A percentile compares a stretch with the other conserved stretches of the same genome.
These are phyloP conservation scores for Plagodis pulveraria DNA, from an alignment of 2,888 invertebrate species.

Conservation along the genomic window DNA sequence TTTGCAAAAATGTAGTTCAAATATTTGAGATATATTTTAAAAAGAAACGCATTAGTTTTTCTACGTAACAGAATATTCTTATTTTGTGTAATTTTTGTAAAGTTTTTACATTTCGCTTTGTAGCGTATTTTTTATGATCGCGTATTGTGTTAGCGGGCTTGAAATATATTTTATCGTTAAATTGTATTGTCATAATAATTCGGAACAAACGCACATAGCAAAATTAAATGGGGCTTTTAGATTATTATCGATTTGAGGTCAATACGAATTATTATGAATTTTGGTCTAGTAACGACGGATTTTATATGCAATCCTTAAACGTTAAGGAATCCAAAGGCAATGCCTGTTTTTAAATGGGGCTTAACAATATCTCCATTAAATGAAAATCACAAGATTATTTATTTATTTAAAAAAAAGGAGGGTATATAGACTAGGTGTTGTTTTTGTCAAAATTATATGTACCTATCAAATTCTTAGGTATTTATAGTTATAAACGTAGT, in stretches of 20 bases:
- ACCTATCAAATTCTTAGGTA: slow-evolving; percentile 45
- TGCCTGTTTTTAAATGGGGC: too few species aligned
- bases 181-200: slow-evolving; percentile 26
- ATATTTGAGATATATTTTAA: slow-evolving; percentile 37
- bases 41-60: slow-evolving; percentile 53
- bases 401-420: slow-evolving; percentile 28
- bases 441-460: slow-evolving; percentile 35
- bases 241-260: slow-evolving; percentile 12
- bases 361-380: neutral
- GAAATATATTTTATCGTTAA: slow-evolving; percentile 29
- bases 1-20: slow-evolving; percentile 60
- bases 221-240: slow-evolving; percentile 19
- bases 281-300: neutral
- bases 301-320: neutral
- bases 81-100: slow-evolving; percentile 36
- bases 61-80: slow-evolving; percentile 50
- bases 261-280: slow-evolving; percentile 20
- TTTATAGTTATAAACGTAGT: slow-evolving; percentile 48
- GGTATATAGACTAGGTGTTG: slow-evolving; percentile 35
- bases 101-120: slow-evolving; percentile 45
- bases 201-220: slow-evolving; percentile 38
- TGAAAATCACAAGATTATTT: slow-evolving; percentile 11
- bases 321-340: neutral
- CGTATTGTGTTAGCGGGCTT: slow-evolving; percentile 38
- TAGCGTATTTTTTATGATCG: slow-evolving; percentile 42